These are phyloP conservation scores for human (Homo sapiens) DNA, from an alignment of 2,113 vertebrate genomes.

Conservation along the genomic window DNA sequence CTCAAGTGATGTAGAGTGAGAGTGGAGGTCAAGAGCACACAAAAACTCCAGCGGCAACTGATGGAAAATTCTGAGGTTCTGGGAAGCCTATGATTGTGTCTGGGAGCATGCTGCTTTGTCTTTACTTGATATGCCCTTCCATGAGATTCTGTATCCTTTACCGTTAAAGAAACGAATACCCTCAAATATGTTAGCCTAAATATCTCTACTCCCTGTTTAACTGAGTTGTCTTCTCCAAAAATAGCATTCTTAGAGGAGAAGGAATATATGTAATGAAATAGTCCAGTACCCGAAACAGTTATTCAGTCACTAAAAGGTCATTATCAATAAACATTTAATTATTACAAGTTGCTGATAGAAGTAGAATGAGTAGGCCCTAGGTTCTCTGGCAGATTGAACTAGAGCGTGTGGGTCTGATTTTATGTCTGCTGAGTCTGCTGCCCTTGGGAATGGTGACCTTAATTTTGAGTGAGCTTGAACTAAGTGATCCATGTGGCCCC, in stretches of 20 bases:
- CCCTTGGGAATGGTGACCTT: slow-evolving; percentile 36
- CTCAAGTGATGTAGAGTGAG: background rate
- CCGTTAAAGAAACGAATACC: background rate
- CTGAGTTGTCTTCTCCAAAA: background rate
- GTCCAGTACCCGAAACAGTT: background rate
- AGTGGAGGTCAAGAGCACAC: accelerated
- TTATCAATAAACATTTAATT: background rate
- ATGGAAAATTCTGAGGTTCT: background rate
- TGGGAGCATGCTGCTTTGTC: background rate
- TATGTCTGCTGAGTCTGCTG: background rate
- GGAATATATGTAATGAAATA: too few relatives aligned
- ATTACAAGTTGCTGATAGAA: background rate
- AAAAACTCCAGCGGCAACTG: background rate
- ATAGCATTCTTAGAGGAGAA: background rate
- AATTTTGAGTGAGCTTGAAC: slow-evolving; percentile 9
- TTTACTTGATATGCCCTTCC: background rate
- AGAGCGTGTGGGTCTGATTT: background rate
- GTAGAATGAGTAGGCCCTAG: background rate
- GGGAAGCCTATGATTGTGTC: background rate
- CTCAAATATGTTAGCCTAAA: background rate
- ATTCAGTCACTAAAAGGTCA: background rate
- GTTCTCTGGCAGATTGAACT: slow-evolving; percentile 7
- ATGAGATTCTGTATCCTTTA: background rate
- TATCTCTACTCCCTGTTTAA: background rate
- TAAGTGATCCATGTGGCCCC: background rate